Evolutionary conservation across 1,140 invertebrate genomes (phyloP), one percentile per base, ranked within the genome.

Genomic region (Chelonus insularis): DNA sequence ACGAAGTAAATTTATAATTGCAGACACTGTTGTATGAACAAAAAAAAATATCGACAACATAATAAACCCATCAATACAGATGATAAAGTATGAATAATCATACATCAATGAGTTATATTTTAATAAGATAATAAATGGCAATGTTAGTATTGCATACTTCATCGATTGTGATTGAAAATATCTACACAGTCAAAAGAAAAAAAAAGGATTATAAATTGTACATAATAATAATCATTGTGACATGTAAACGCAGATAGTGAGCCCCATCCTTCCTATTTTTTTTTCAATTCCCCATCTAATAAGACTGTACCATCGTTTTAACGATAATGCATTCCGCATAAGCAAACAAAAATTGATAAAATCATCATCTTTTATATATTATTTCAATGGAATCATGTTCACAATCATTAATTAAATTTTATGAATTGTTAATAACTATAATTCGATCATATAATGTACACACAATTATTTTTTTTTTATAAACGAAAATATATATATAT

Each of bases 181-280:
- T 55, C 37, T 60, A 41, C 62, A 66, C 54, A 57, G 67, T 57
- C 51, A 60, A 51, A 65, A 45, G 51, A 62, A 45, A 45, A 52
- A 57, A 41, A 39, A 65, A 62, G 45, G 57, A 55, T 61, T 61
- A 63, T 68, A 63, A 71, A 67, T 71, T 71, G 69, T 71, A 70
- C 45, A 70, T 70, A 70, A 63, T 63, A 63, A 65, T 65, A 47
- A 69, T 59, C 29, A 60, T 58, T 55, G 45, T 59, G 39, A 56
- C 21, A 57, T 36, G 36, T 29, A 21, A 51, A 45, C 20, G 7
- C 11, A 18, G 23, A 50, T 52, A 32, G 50, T 25, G 25, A 29
- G 47, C 47, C 32, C 14, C n/a, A 21, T 12, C 32, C n/a, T 39
- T 14, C 37, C 37, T 39, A 11, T n/a, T 50, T 29, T 12, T 52